Base-by-base conservation (phyloP, 2,888 invertebrate genomes). In the Scotopteryx bipunctaria region DNA sequence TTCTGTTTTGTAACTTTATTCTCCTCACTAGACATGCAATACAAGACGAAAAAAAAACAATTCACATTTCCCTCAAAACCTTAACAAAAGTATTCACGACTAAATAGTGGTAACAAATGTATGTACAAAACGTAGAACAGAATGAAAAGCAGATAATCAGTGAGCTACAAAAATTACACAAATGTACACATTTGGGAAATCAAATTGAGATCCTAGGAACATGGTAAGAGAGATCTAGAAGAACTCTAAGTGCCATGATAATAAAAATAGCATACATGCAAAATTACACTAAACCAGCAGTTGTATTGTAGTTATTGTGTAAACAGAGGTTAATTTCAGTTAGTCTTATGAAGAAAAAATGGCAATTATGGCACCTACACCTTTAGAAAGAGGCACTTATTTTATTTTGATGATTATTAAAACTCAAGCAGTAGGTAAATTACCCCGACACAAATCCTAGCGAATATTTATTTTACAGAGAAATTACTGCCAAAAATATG, bases 11-110 rank as follows among this genome's bases (percentile, higher is more conserved):
- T 84, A 83, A 85, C 81, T 88, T 88, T 88, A 88, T 85, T 88
- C 81, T 83, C 78, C 81, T 86, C 81, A 81, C 86, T 87, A 87
- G 69, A 83, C 81, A 87, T 87, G 84, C 86, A 85, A 85, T 86
- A 85, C 78, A 86, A 76, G 76, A 80, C 23, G 37, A 79, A 77
- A 75, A 79, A 81, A 80, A 78, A 3, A n/a, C 67, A 77, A 77
- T 76, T 71, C 75, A 75, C 69, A 71, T 38, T 73, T 67, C 69
- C 71, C 68, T 69, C 69, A 71, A 69, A 76, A 75, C 68, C 73
- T 68, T 73, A 76, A 77, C 70, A 73, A 77, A 78, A 79, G 70
- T 66, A 62, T 60, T 71, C 73, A 72, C 67, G 67, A 73, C 76
- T 76, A 76, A 72, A 74, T 71, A 69, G 69, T 83, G 86, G 86